Evolutionary conservation across 2,888 invertebrate genomes (phyloP).

Genomic region (Eristalis pertinax): DNA sequence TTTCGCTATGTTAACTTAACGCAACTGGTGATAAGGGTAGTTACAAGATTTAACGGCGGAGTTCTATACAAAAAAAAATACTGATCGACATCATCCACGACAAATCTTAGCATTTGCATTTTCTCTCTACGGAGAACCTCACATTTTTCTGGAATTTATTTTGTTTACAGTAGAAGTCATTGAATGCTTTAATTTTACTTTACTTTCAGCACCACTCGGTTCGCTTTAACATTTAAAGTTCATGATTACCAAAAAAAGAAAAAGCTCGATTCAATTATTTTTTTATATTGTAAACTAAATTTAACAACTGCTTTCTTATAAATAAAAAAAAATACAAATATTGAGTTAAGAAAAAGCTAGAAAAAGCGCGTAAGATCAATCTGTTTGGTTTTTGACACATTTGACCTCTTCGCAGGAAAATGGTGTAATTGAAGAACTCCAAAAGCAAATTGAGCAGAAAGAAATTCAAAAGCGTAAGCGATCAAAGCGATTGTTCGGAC

Average conservation of each 20-base stretch:
- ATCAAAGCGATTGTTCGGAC: slow-evolving; percentile 83
- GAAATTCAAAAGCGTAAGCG: slow-evolving; percentile 82
- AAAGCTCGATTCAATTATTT: background rate
- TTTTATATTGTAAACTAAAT: slow-evolving; percentile 28
- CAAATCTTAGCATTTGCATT: no score
- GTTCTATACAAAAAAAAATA: no score
- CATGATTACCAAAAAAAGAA: background rate
- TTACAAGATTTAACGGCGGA: no score
- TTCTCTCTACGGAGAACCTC: no score
- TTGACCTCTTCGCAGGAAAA: slow-evolving; percentile 74
- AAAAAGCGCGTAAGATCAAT: background rate
- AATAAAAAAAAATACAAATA: background rate
- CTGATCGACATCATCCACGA: no score
- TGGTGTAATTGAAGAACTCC: slow-evolving; percentile 82
- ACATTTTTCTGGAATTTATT: background rate
- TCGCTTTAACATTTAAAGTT: slow-evolving; percentile 58
- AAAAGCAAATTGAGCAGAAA: slow-evolving; percentile 81
- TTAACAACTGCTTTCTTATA: background rate
- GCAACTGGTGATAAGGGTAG: no score
- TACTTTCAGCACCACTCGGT: slow-evolving; percentile 68
- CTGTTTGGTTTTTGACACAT: slow-evolving; percentile 58
- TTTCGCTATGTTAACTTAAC: no score
- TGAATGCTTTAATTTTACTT: slow-evolving; percentile 62
- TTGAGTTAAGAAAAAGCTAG: background rate
- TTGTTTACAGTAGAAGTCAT: slow-evolving; percentile 16